Evolutionary conservation across 2,113 vertebrate genomes (phyloP).

Genomic region (Chiloscyllium plagiosum): DNA sequence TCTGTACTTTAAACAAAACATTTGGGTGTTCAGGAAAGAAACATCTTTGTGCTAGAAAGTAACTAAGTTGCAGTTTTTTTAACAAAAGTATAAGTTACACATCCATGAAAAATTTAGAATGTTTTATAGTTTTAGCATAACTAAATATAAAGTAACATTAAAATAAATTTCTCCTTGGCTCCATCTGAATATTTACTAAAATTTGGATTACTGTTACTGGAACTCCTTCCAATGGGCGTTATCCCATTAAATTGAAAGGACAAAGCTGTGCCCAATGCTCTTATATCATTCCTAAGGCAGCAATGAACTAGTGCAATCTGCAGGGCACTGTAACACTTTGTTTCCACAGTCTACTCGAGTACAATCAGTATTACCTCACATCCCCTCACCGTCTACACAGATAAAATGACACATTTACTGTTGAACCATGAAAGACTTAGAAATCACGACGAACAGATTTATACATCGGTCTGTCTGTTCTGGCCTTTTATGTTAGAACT

Average conservation of each 20-base stretch:
- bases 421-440: neutral
- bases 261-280: neutral
- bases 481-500: neutral
- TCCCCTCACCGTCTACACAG: neutral
- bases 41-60: neutral
- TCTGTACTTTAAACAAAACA: neutral
- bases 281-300: neutral
- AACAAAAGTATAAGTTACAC: neutral
- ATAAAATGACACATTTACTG: neutral
- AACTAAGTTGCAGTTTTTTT: neutral
- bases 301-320: neutral
- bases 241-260: neutral
- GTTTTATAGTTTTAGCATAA: neutral
- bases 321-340: too few species aligned
- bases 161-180: neutral
- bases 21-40: neutral
- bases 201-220: neutral
- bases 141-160: constrained; percentile 2
- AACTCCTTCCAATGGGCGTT: neutral
- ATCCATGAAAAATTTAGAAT: constrained; percentile 4
- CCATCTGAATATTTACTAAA: neutral
- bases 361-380: neutral
- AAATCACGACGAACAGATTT: neutral
- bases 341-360: neutral
- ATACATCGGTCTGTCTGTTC: neutral